These are phyloP conservation scores for Darevskia mixta DNA, from an alignment of 2,797 vertebrate species.

Conservation along the genomic window DNA sequence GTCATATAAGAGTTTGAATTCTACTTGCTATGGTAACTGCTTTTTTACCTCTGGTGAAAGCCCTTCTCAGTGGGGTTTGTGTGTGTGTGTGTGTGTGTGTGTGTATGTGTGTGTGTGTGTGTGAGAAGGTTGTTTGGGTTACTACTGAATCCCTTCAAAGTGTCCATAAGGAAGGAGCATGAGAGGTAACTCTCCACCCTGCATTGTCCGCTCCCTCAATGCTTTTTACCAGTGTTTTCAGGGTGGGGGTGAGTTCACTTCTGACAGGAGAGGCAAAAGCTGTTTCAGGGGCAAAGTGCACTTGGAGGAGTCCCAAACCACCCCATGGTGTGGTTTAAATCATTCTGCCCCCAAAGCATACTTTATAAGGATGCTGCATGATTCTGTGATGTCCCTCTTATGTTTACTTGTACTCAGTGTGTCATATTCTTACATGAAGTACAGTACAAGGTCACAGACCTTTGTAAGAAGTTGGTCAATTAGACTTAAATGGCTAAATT, in stretches of 20 bases:
- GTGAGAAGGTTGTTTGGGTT: not conserved
- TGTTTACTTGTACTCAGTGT: not conserved
- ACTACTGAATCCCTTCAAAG: not conserved
- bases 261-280: not conserved
- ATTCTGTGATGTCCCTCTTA: not conserved
- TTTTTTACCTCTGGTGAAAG: not conserved
- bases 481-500: conserved; percentile 60
- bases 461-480: conserved; percentile 53
- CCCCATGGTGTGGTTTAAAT: not conserved
- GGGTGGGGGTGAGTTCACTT: not conserved
- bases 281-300: not conserved
- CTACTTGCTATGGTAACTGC: not conserved
- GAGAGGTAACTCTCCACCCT: not conserved
- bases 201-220: too few species aligned
- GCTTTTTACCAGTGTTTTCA: not conserved
- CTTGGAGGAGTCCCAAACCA: too few species aligned
- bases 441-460: conserved; percentile 53
- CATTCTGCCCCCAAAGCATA: not conserved
- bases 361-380: not conserved
- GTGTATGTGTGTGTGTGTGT: too few species aligned
- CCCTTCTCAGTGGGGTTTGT: too few species aligned
- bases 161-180: not conserved
- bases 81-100: too few species aligned
- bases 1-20: not conserved
- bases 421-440: not conserved